These are phyloP conservation scores for Drosophila anomelani DNA, from an alignment of 2,888 invertebrate genomes.

Conservation along the genomic window DNA sequence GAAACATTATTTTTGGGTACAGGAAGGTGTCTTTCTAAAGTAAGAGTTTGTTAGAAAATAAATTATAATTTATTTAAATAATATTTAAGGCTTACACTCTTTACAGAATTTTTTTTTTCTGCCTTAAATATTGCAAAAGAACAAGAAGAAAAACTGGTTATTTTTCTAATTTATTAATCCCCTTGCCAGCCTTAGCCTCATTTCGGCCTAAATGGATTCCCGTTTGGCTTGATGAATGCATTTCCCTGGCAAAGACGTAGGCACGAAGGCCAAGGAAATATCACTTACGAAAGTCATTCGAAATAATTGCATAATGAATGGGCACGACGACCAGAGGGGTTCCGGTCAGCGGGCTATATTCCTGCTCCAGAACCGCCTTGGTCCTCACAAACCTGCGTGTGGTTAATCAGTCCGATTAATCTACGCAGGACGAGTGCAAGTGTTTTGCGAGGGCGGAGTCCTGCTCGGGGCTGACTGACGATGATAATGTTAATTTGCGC, in stretches of 20 bases:
- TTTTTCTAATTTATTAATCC: constrained; percentile 15
- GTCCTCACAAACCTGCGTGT: constrained; percentile 53
- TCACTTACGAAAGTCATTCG: constrained; percentile 81
- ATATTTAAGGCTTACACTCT: not conserved
- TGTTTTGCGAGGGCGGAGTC: constrained; percentile 43
- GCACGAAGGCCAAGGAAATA: constrained; percentile 67
- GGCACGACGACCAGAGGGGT: constrained; percentile 38
- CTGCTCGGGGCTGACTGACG: constrained; percentile 33
- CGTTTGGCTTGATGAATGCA: constrained; percentile 42
- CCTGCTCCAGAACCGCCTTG: not conserved
- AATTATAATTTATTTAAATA: not conserved
- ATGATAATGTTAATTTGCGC: constrained; percentile 79
- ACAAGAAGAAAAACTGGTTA: not conserved
- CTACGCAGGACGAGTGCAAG: constrained; percentile 61
- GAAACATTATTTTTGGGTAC: not conserved
- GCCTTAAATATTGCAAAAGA: not conserved
- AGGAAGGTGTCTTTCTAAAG: not conserved
- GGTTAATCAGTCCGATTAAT: constrained; percentile 79
- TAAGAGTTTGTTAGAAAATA: not conserved
- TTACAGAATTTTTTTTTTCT: not conserved
- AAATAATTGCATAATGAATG: constrained; percentile 82
- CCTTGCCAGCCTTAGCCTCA: constrained; percentile 1
- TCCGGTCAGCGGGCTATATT: constrained; percentile 13
- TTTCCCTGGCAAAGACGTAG: constrained; percentile 4
- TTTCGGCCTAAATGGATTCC: constrained; percentile 21